Base-by-base conservation (phyloP, 2,113 vertebrate genomes). In the Shinisaurus crocodilurus region DNA sequence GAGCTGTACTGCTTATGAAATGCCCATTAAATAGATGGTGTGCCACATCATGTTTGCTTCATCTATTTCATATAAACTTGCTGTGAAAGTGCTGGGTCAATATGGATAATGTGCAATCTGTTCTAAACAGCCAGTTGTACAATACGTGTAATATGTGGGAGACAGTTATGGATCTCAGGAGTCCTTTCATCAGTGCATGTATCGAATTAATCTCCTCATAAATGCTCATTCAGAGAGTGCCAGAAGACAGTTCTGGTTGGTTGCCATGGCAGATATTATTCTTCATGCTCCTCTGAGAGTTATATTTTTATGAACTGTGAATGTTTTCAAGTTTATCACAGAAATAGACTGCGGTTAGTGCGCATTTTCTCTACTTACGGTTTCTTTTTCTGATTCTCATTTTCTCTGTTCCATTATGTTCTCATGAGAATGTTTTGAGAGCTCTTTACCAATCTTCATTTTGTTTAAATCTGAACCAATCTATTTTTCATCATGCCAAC, bases 71-170 rank as follows among this genome's bases (percentile, higher is more conserved):
- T 81, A 65, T 92, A 94, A 93, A 94, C 90, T 92, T 91, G 90
- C 90, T 91, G 48, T 80, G 88, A 90, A 87, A 93, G 93, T 91
- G 91, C 63, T 69, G 87, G 90, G 94, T 93, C 91, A 89, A 88
- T 91, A 48, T 74, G 81, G 93, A 89, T 95, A 93, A 94, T 89
- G 54, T 91, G 90, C 94, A 94, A 83, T 93, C 95, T 93, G 94
- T 95, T 94, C 91, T 89, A 92, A 95, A 93, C 92, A 96, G 90
- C 90, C 90, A 87, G 18, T 92, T 95, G 93, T 92, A 96, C 84
- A 88, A 90, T 96, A 94, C 94, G 88, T 91, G 89, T 96, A 95
- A 96, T 97, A 96, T 95, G 93, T 95, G 91, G 89, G 93, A 95
- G 94, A 92, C 93, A 90, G 93, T 96, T 96, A 96, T 92, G 92